Evolutionary conservation across 2,888 invertebrate genomes (phyloP), one percentile per base, ranked within the genome.

Genomic region (Exocentrus adspersus): DNA sequence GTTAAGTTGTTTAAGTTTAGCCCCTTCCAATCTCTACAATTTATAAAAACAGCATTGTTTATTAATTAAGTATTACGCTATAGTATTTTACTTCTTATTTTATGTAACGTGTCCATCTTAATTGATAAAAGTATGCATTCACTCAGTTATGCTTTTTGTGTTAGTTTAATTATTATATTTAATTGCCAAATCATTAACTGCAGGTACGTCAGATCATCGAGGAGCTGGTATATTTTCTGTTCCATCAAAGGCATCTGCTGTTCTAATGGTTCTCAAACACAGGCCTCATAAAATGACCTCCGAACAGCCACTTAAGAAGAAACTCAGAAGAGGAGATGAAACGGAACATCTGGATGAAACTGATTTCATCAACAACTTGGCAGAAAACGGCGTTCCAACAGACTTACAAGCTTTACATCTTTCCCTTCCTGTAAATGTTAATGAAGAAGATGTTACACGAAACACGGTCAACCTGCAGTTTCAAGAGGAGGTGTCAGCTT

Each of bases 281-380:
- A 85, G 86, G 77, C 82, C 84, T 72, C 61, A 46, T 64, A 86
- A 85, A 79, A 91, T 91, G 90, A 89, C 88, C 79, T 89, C 89
- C 73, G 91, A 92, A 83, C 93, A 93, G 84, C 94, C 94, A 72
- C 90, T 91, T 75, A 93, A 92, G 81, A 94, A 94, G 85, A 90
- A 93, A 80, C 89, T 91, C 80, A 88, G 92, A 78, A 89, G 92
- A 72, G 83, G 80, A 50, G 85, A 83, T 65, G 83, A 90, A 72
- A 86, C 86, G 6, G 87, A 87, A 7, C 86, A 87, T 67, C 48
- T 70, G 16, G 88, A 88, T 69, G 87, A 87, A 68, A 84, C 84
- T 57, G 87, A 87, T 57, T 81, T 85, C 17, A 86, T 87, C 64
- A 85, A 85, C 67, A 84, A 82, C 51, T 77, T 83, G 20, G 80